These are phyloP conservation scores for Pseudoips prasinana DNA, from an alignment of 2,888 invertebrate species.

Conservation along the genomic window DNA sequence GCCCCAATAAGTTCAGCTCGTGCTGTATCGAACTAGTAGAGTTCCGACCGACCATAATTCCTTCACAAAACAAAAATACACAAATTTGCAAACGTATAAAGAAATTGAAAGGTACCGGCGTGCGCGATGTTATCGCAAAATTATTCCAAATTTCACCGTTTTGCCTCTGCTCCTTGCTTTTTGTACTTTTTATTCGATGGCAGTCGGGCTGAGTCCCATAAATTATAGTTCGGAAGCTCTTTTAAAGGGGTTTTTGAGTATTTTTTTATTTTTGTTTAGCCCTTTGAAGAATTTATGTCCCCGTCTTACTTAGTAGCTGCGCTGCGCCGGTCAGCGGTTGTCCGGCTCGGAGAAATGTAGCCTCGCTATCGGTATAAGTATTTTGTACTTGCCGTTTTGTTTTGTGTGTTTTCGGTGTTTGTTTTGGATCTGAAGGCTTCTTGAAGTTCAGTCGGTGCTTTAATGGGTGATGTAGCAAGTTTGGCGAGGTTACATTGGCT, in stretches of 20 bases:
- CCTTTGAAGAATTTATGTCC: constrained; percentile 81
- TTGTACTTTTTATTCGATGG: constrained; percentile 63
- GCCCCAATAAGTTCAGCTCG: no score
- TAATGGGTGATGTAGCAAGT: no score
- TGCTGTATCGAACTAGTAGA: no score
- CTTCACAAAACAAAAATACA: constrained; percentile 48
- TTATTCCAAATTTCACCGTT: constrained; percentile 82
- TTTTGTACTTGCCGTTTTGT: constrained; percentile 33
- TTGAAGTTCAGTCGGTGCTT: constrained; percentile 8
- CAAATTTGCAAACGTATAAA: constrained; percentile 72
- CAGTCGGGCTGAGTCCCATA: constrained; percentile 69
- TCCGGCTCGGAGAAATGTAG: constrained; percentile 44
- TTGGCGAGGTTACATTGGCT: no score
- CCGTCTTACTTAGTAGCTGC: constrained; percentile 80
- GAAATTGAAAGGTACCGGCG: constrained; percentile 76
- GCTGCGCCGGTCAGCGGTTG: constrained; percentile 66
- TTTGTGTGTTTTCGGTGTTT: constrained; percentile 28
- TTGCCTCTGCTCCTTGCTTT: constrained; percentile 57
- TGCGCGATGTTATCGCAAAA: constrained; percentile 76
- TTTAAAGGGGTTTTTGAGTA: constrained; percentile 67
- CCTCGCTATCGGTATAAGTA: constrained; percentile 35
- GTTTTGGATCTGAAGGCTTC: constrained; percentile 22
- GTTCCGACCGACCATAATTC: constrained; percentile 44
- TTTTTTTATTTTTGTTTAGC: constrained; percentile 75
- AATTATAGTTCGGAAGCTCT: constrained; percentile 82